phyloP scores from a whole-genome alignment of 2,797 vertebrate genomes.

The Garrulus glandarius region DNA sequence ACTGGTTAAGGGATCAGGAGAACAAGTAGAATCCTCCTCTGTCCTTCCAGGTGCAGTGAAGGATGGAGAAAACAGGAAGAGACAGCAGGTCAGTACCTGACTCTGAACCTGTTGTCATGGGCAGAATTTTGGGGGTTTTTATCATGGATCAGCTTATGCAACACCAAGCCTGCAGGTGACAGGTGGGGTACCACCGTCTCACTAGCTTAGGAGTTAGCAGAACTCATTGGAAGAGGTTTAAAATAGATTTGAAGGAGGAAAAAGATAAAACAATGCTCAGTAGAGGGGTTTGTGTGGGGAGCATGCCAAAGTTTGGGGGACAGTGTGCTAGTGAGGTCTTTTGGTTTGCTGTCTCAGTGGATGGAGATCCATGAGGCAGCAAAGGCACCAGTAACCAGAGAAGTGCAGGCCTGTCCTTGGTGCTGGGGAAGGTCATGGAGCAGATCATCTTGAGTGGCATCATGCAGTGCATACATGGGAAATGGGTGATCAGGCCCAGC shows the following conservation, averaged over 20 bases:
- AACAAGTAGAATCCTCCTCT: background rate
- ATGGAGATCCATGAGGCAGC: background rate
- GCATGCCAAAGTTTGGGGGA: background rate
- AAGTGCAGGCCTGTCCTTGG: background rate
- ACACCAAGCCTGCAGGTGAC: background rate
- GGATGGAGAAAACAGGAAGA: background rate
- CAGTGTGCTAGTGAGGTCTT: fast-evolving
- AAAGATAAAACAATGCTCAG: background rate
- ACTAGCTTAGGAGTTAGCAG: background rate
- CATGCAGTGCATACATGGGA: fast-evolving
- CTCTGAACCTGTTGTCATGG: background rate
- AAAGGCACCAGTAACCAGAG: background rate
- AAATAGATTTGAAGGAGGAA: background rate
- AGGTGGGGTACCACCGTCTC: background rate
- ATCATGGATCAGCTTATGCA: background rate
- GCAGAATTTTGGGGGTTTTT: background rate
- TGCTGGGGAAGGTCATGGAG: background rate
- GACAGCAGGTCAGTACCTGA: background rate
- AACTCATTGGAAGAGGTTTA: background rate
- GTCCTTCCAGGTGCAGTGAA: background rate
- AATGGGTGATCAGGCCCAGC: background rate
- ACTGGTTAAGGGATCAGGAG: background rate
- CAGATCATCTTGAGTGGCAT: background rate
- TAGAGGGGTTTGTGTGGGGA: background rate
- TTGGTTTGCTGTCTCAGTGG: background rate